Percentiles rank a stretch among this genome's conserved stretches.
Conservation (phyloP, 2,888 invertebrate genomes). For the Euclidia mi region DNA sequence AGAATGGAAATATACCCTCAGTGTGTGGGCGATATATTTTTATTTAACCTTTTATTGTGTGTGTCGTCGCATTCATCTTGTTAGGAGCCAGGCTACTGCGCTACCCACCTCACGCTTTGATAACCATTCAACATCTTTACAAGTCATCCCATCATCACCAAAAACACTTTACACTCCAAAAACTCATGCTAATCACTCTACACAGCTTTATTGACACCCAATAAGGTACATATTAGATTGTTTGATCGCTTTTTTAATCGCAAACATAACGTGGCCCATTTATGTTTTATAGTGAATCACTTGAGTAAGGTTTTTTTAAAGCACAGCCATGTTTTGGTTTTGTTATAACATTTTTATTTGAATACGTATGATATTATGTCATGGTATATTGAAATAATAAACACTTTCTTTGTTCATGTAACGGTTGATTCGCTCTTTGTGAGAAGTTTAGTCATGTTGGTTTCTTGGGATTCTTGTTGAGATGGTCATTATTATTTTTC, state of each 20-base stretch:
- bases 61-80: conserved; percentile 78
- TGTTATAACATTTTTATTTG: conserved; percentile 73
- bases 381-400: conserved; percentile 72
- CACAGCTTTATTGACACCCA: conserved; percentile 50
- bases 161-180: conserved; percentile 20
- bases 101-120: conserved; percentile 70
- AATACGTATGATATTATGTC: conserved; percentile 84
- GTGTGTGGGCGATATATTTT: conserved; percentile 79
- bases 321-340: conserved; percentile 65
- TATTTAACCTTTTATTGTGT: conserved; percentile 76
- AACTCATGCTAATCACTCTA: conserved; percentile 29
- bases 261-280: conserved; percentile 42
- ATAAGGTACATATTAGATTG: conserved; percentile 48
- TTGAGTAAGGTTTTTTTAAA: conserved; percentile 65
- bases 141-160: conserved; percentile 64
- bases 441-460: conserved; percentile 16
- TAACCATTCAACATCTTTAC: conserved; percentile 67
- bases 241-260: conserved; percentile 3
- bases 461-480: conserved; percentile 9
- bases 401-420: conserved; percentile 73
- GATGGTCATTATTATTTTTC: too few species aligned
- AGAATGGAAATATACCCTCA: conserved; percentile 57
- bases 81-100: conserved; percentile 79
- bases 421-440: conserved; percentile 60
- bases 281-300: conserved; percentile 80